Percentiles rank a stretch among this genome's conserved stretches.
Conservation (phyloP, 2,888 invertebrate species). For the Balanococcus diminutus region DNA sequence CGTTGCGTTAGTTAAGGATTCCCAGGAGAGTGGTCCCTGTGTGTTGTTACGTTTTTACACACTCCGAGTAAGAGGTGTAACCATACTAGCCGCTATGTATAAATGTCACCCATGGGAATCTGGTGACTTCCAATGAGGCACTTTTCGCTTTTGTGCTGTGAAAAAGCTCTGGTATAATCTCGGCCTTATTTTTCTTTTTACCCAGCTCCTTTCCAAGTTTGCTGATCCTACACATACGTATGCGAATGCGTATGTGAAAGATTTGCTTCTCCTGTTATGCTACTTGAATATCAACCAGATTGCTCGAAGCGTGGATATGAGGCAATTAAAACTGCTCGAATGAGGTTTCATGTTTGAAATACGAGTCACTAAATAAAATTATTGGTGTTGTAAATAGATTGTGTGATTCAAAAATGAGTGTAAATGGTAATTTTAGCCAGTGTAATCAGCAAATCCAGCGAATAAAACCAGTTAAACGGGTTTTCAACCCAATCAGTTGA, state of each 20-base stretch:
- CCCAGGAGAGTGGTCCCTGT: conserved; percentile 17
- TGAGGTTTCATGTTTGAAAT: not conserved
- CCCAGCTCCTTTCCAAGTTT: not conserved
- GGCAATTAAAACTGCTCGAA: not conserved
- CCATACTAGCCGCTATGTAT: conserved; percentile 31
- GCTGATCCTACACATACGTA: not conserved
- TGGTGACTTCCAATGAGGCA: conserved; percentile 48
- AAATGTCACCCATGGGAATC: conserved; percentile 50
- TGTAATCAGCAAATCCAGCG: not conserved
- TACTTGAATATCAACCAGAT: not conserved
- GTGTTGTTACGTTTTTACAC: conserved; percentile 4
- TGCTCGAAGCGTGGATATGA: not conserved
- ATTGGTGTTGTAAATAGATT: not conserved
- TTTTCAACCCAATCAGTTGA: not conserved
- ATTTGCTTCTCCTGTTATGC: not conserved
- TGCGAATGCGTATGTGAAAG: not conserved
- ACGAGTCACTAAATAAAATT: not conserved
- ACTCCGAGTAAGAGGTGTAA: not conserved
- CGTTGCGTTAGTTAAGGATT: conserved; percentile 53
- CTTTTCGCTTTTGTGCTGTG: conserved; percentile 50
- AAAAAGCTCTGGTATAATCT: conserved; percentile 12
- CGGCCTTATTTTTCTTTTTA: not conserved
- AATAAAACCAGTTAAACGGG: not conserved
- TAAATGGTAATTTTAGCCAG: not conserved
- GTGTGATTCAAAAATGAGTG: not conserved